Conservation (phyloP, 2,113 vertebrate genomes). For the Hippocampus abdominalis region DNA sequence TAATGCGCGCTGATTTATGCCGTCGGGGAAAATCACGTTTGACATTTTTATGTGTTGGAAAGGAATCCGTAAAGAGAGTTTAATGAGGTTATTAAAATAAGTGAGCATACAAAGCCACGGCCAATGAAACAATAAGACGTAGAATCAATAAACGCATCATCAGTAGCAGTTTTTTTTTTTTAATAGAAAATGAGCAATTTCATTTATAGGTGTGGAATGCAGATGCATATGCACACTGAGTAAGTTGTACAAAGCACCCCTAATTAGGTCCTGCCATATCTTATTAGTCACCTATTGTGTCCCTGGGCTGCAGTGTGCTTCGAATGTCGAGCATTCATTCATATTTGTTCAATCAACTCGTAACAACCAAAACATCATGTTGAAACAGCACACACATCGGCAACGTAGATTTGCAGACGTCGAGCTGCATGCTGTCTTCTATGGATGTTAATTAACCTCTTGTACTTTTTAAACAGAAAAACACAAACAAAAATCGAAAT, state of each 20-base stretch:
- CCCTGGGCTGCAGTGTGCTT: neutral
- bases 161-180: neutral
- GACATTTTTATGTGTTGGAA: slow-evolving; percentile 8
- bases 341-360: neutral
- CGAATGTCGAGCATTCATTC: neutral
- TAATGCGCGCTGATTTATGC: slow-evolving; percentile 12
- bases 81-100: slow-evolving; percentile 1
- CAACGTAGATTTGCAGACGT: neutral
- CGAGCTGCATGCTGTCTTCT: neutral
- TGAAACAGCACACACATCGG: neutral
- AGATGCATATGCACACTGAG: neutral
- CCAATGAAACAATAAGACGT: neutral
- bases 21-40: slow-evolving; percentile 5
- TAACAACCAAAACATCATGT: neutral
- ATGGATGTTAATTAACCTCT: slow-evolving; percentile 6
- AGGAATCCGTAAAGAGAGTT: slow-evolving; percentile 7
- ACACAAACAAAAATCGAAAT: neutral
- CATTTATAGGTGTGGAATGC: neutral
- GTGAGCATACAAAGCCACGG: neutral
- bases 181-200: neutral
- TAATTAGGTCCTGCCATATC: neutral
- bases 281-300: neutral
- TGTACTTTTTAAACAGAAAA: neutral
- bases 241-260: neutral
- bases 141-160: neutral